A percentile compares a stretch with the other conserved stretches of the same genome.
Evolutionary conservation across 2,888 invertebrate species (phyloP).

Genomic region (Agonum fuliginosum): DNA sequence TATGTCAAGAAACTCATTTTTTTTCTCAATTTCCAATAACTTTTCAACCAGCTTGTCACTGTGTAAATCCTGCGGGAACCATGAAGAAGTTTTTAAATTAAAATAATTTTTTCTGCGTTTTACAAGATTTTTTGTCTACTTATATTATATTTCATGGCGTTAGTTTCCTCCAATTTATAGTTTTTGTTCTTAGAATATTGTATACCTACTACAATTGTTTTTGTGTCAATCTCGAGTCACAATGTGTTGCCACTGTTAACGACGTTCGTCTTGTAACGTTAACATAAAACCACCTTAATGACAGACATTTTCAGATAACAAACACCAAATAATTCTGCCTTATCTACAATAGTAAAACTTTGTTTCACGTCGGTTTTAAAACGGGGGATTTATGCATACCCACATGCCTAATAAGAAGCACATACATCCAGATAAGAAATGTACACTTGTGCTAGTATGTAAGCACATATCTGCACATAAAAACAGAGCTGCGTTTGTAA

Average conservation of each 20-base stretch:
- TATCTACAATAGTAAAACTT: slow-evolving; percentile 39
- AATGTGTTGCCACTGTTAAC: slow-evolving; percentile 41
- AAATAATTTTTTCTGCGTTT: too few relatives aligned
- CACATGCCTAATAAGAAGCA: background rate
- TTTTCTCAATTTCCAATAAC: too few relatives aligned
- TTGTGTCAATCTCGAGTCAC: background rate
- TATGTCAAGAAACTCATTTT: too few relatives aligned
- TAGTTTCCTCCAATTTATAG: too few relatives aligned
- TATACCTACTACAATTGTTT: background rate
- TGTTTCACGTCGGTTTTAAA: slow-evolving; percentile 42
- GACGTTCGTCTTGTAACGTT: slow-evolving; percentile 37
- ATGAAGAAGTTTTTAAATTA: too few relatives aligned
- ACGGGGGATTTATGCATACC: slow-evolving; percentile 11
- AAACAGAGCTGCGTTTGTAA: background rate
- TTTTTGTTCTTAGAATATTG: background rate
- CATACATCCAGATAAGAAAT: background rate
- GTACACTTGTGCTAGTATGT: background rate
- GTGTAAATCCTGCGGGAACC: too few relatives aligned
- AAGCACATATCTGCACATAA: background rate
- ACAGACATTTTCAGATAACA: slow-evolving; percentile 51
- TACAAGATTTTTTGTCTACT: too few relatives aligned
- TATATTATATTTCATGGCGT: background rate
- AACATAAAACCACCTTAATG: slow-evolving; percentile 51
- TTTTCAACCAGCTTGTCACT: too few relatives aligned
- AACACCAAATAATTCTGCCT: slow-evolving; percentile 47